Evolutionary conservation across 2,113 vertebrate genomes (phyloP).

Genomic region (Podilymbus podiceps): DNA sequence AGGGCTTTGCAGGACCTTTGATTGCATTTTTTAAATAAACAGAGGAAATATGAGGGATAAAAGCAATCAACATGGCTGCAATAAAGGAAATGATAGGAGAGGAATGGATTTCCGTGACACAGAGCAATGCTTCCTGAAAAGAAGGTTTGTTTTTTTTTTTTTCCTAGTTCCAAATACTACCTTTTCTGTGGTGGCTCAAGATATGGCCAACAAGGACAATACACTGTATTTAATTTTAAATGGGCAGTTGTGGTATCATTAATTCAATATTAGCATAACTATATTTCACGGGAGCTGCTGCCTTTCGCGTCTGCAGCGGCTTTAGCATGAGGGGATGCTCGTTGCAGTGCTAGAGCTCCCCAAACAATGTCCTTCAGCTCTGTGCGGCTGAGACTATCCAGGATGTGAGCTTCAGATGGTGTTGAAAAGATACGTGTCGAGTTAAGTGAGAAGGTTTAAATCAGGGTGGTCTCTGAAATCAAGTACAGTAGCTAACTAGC

Average conservation of each 20-base stretch:
- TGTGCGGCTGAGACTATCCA: conserved; percentile 69
- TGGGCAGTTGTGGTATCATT: not conserved
- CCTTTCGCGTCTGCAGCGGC: rapidly evolving
- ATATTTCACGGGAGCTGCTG: not conserved
- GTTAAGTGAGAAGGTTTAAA: conserved; percentile 55
- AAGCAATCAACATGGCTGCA: not conserved
- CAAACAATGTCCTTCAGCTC: not conserved
- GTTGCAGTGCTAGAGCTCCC: not conserved
- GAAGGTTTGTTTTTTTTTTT: rapidly evolving
- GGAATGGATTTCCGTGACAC: not conserved
- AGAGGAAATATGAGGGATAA: not conserved
- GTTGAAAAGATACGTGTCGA: conserved; percentile 72
- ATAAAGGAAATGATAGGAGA: not conserved
- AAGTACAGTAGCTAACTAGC: conserved; percentile 47
- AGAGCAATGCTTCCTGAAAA: not conserved
- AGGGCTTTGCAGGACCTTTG: not conserved
- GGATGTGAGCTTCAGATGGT: conserved; percentile 20
- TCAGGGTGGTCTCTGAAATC: conserved; percentile 45
- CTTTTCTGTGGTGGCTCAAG: not conserved
- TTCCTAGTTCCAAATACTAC: not conserved
- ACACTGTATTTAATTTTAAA: rapidly evolving
- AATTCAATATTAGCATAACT: not conserved
- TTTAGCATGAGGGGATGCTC: not conserved
- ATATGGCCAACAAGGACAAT: not conserved
- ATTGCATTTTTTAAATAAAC: not conserved